These are phyloP conservation scores for Gila orcuttii DNA, from an alignment of 2,113 vertebrate species.

Conservation along the genomic window DNA sequence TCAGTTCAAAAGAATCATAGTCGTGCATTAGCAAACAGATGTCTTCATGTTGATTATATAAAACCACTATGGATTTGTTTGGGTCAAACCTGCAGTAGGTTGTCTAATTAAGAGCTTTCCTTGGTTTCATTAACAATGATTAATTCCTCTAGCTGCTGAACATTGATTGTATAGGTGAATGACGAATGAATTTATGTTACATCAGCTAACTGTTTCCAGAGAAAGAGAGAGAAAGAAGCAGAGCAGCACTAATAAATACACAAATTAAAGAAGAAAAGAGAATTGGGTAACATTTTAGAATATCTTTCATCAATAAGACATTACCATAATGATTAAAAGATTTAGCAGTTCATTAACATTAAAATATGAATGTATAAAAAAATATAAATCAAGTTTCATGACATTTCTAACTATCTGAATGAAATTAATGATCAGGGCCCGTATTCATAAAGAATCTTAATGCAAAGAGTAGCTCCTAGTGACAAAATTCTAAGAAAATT, in stretches of 20 bases:
- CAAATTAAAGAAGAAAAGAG: neutral
- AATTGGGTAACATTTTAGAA: neutral
- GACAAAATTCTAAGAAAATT: no score
- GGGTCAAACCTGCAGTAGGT: constrained; percentile 37
- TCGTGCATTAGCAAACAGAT: constrained; percentile 35
- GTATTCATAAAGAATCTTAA: no score
- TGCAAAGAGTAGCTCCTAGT: no score
- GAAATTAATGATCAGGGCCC: no score
- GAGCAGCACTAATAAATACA: neutral
- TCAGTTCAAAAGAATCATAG: constrained; percentile 13
- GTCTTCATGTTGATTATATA: neutral
- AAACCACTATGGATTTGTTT: neutral
- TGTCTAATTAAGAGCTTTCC: constrained; percentile 48
- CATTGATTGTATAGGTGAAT: constrained; percentile 51
- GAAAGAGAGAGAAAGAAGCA: constrained; percentile 18
- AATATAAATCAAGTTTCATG: neutral
- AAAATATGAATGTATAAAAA: constrained; percentile 1
- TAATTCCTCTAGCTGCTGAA: constrained; percentile 52
- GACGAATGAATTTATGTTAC: constrained; percentile 44
- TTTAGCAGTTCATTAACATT: neutral
- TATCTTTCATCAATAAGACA: neutral
- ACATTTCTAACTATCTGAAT: neutral
- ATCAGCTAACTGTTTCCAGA: constrained; percentile 27
- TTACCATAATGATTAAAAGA: neutral
- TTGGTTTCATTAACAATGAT: constrained; percentile 55